Conservation (phyloP, 2,888 invertebrate species). For the Frankliniella intonsa region DNA sequence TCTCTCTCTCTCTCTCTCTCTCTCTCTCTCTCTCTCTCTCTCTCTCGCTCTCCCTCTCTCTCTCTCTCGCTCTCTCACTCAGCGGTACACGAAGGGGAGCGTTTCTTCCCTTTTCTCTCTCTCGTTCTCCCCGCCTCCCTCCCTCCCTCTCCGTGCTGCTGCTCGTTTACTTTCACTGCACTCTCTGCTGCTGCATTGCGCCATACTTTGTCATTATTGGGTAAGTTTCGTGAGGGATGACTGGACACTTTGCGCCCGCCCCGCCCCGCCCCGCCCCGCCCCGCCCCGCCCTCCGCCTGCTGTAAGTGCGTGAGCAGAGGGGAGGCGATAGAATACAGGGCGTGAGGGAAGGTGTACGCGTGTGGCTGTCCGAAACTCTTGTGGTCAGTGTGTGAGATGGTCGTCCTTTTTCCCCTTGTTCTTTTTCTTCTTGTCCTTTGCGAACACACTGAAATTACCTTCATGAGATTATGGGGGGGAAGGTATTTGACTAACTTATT, state of each 20-base stretch:
- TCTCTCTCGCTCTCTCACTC: background rate
- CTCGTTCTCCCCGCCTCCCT: background rate
- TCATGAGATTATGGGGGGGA: too few relatives aligned
- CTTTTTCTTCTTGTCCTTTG: background rate
- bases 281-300: background rate
- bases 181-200: conserved; percentile 4
- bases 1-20: background rate
- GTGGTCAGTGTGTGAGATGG: background rate
- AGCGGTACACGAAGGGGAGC: too few relatives aligned
- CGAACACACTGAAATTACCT: too few relatives aligned
- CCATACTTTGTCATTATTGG: conserved; percentile 23
- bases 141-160: background rate
- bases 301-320: too few relatives aligned
- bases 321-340: background rate
- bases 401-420: background rate
- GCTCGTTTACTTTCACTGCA: conserved; percentile 9
- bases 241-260: background rate
- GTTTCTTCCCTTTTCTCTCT: background rate
- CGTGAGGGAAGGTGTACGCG: background rate
- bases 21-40: background rate
- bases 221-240: conserved; percentile 15
- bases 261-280: background rate
- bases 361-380: background rate
- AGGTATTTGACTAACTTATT: too few relatives aligned
- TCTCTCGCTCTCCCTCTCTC: background rate